phyloP scores from a whole-genome alignment of 2,888 invertebrate genomes.

The Harmothoe impar region DNA sequence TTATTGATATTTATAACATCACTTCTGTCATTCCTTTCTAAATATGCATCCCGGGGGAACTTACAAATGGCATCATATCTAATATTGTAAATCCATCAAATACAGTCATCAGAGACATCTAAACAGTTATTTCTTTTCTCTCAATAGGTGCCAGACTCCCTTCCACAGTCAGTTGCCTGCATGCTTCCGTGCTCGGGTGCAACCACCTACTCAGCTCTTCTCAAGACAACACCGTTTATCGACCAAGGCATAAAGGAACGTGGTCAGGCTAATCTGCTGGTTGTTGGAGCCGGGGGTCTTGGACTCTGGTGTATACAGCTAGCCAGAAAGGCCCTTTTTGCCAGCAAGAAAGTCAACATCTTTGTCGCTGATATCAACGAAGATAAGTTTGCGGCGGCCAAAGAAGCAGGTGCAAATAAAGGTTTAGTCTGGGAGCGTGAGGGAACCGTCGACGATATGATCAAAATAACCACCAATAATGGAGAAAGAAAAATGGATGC shows the following conservation, averaged over 20 bases:
- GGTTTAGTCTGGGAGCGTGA: neutral
- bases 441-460: neutral
- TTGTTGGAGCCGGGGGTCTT: slow-evolving; percentile 21
- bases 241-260: neutral
- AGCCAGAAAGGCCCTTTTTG: neutral
- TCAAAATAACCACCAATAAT: neutral
- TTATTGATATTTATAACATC: too few relatives aligned
- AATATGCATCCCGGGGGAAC: too few relatives aligned
- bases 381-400: slow-evolving; percentile 6
- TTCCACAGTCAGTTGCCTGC: neutral
- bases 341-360: neutral
- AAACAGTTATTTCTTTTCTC: too few relatives aligned
- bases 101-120: too few relatives aligned
- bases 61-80: too few relatives aligned
- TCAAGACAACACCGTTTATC: neutral
- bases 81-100: too few relatives aligned
- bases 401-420: neutral
- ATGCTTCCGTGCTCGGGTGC: slow-evolving; percentile 29
- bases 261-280: slow-evolving; percentile 8
- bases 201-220: neutral
- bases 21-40: too few relatives aligned
- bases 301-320: slow-evolving; percentile 44
- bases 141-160: neutral
- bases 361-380: slow-evolving; percentile 2
- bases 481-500: neutral